Evolutionary conservation across 2,888 invertebrate species (phyloP), one percentile per base, ranked within the genome.

Genomic region (Megaustenia siamemsis): DNA sequence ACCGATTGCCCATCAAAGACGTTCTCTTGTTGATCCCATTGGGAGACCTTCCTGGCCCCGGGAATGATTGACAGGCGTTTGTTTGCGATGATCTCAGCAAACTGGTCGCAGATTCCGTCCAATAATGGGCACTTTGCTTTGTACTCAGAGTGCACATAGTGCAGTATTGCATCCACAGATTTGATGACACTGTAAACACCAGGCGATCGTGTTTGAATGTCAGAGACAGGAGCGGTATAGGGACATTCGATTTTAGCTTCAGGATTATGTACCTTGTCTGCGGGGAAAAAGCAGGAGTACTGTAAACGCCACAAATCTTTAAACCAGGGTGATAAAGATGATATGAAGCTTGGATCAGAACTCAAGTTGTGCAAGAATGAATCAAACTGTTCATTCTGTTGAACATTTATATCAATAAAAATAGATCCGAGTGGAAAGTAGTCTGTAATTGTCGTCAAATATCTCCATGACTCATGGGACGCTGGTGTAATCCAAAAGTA

Each of bases 161-260:
- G 90, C 8, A 91, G 82, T 4, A 89, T 79, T 4, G 90, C 80
- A 81, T 91, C 91, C 5, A 90, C 89, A 0, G 87, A 86, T 43
- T 84, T 69, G 8, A 92, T 90, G 15, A 91, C 83, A 35, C 88
- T 87, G 21, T 90, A 88, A 2, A 90, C 89, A n/a, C 75, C 71
- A 40, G 87, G 77, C 0, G 85, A 81, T 0, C 86, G 83, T 3
- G 49, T 35, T 0, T 53, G 21, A 1, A 24, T 5, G 32, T 79
- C 24, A 81, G 77, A 21, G 77, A 28, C n/a, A 40, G 45, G 32
- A 81, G 80, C 38, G 68, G 60, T 73, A n/a, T 60, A 21, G 0
- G 69, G 53, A n/a, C 80, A 80, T 49, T 60, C 63, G 5, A 0
- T 35, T 45, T 28, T 21, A 1, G 49, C 24, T 12, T 80, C 45